Conservation (phyloP, 2,113 vertebrate species). For the Urocynchramus pylzowi region DNA sequence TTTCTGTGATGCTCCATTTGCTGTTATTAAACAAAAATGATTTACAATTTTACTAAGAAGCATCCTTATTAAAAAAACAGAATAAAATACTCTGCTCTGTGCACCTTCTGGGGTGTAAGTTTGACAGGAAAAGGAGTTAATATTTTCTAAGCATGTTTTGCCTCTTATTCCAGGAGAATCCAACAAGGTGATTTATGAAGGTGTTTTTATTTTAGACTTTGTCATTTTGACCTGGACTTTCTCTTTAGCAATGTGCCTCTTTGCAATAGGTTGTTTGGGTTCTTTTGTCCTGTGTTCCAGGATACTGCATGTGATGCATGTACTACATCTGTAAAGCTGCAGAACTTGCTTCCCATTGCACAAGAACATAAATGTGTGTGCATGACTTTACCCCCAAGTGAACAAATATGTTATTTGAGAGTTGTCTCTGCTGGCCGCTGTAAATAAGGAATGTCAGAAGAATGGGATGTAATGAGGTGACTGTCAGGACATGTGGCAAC, state of each 20-base stretch:
- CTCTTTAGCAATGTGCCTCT: background rate
- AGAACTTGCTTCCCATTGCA: background rate
- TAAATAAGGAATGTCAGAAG: background rate
- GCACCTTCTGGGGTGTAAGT: background rate
- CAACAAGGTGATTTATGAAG: background rate
- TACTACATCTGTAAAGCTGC: background rate
- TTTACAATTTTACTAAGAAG: background rate
- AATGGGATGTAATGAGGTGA: background rate
- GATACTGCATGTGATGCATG: background rate
- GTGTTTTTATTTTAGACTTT: background rate
- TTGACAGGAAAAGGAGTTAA: background rate
- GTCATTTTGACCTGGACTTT: background rate
- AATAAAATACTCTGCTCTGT: background rate
- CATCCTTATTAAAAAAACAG: background rate
- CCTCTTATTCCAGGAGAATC: background rate
- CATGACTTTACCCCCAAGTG: background rate
- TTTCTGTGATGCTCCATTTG: slow-evolving; percentile 3
- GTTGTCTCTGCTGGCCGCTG: background rate
- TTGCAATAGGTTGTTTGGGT: background rate
- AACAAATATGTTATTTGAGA: background rate
- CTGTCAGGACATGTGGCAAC: background rate
- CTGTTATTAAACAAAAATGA: background rate
- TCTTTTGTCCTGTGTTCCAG: background rate
- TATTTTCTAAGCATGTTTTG: background rate
- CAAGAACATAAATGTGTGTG: background rate